Evolutionary conservation across 1,140 invertebrate species (phyloP), one percentile per base, ranked within the genome.

Genomic region (Pseudoatta argentina): DNA sequence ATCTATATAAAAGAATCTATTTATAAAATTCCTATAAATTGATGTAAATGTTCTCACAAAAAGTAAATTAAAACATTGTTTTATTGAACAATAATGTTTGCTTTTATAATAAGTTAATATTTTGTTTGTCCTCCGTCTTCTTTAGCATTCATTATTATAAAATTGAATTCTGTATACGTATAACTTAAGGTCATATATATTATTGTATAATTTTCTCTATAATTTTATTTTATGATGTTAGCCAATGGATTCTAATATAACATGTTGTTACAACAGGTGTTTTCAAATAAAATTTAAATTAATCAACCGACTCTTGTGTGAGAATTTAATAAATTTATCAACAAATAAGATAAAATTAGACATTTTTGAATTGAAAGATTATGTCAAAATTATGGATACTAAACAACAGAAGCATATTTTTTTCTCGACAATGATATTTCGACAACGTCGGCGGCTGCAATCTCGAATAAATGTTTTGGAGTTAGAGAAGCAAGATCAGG

Each of bases 211-310:
- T 8, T 39, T 39, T 39, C 3, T 30, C 30, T 51, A 7, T 27
- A 53, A 34, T 39, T 18, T 3, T 2, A 77, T 34, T 14, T 57
- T 21, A 16, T 48, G 14, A 39, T 7, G 0, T 39, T 39, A 39
- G 39, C 39, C 39, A 39, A 39, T 8, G 39, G 2, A 57, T 18
- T 16, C 3, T 67, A 0, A 51, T 39, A 1, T 39, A 91, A 39
- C 39, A 39, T 39, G 0, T 7, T 39, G 39, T 39, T 39, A 39
- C 7, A 1, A 39, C 8, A 39, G 89, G 14, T 86, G 61, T 5
- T 7, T 89, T 3, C 34, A 51, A 61, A 16, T 16, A 1, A 75
- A 63, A 61, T 91, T 91, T 14, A 8, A 53, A 44, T 12, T 44
- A 3, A 39, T 71, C 5, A 91, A 89, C 1, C 30, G 59, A 14